Conservation (phyloP, 2,888 invertebrate species). For the Papilio elwesi region DNA sequence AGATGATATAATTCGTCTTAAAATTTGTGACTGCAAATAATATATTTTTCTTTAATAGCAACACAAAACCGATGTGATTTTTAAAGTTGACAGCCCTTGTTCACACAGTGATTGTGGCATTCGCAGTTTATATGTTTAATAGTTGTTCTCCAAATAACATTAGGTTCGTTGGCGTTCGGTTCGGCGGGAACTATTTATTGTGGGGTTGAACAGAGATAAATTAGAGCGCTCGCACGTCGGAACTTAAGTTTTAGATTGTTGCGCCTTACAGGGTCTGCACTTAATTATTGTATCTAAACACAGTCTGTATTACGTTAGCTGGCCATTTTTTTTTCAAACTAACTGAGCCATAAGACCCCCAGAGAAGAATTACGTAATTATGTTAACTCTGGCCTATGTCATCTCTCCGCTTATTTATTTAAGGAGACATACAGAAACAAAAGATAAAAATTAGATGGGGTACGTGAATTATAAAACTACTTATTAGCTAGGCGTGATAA, state of each 20-base stretch:
- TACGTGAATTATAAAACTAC: too few species aligned
- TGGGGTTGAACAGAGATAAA: slow-evolving; percentile 30
- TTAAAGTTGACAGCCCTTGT: slow-evolving; percentile 2
- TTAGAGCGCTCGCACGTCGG: slow-evolving; percentile 23
- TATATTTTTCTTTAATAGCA: too few species aligned
- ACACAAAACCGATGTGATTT: not conserved
- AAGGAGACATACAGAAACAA: too few species aligned
- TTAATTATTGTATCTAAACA: not conserved
- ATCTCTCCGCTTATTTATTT: too few species aligned
- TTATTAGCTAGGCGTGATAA: too few species aligned
- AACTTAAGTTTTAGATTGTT: slow-evolving; percentile 16
- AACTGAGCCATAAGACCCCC: not conserved
- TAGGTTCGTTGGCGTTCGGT: slow-evolving; percentile 32
- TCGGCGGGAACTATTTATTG: slow-evolving; percentile 28
- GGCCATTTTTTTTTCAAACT: too few species aligned
- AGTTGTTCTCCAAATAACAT: slow-evolving; percentile 39
- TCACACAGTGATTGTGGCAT: slow-evolving; percentile 14
- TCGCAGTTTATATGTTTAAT: slow-evolving; percentile 39
- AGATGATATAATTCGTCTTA: too few species aligned
- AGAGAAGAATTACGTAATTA: not conserved
- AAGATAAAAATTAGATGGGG: too few species aligned
- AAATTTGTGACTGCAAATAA: too few species aligned
- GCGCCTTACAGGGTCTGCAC: slow-evolving; percentile 1
- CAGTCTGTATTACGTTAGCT: not conserved
- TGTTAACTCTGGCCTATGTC: not conserved